Base-by-base conservation (phyloP, 1,140 invertebrate genomes). In the Neuroterus valhalla region DNA sequence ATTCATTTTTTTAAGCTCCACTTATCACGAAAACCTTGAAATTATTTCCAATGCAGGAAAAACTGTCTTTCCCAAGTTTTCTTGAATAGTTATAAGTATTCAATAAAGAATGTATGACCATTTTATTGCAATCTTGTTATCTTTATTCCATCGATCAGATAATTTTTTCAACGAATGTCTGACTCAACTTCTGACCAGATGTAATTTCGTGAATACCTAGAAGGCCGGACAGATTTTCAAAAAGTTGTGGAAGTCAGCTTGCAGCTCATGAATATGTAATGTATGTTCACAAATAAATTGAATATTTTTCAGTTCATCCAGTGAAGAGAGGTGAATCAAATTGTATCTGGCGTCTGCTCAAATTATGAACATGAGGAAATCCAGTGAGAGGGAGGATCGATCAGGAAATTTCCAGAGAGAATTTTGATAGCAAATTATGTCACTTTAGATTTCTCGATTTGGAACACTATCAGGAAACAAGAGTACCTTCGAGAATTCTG, bases 341-440 rank as follows among this genome's bases (percentile, higher is more conserved):
- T 84, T 79, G 78, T 70, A 75, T 75, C 71, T 77, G 76, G 81
- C 70, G 66, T 50, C 44, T 45, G 66, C 71, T 75, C 50, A 77
- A 52, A 79, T 79, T 79, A 72, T 67, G 55, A 81, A 81, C 68
- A 78, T 77, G 46, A 21, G 48, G 76, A 84, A 81, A 82, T 81
- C 81, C 75, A 78, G 78, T 78, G 81, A 67, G 81, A 83, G 68
- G 62, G 69, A 75, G 62, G 69, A 82, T 84, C 76, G 78, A 82
- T 82, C 78, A 69, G 70, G 8, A 70, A 52, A 75, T 72, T 72
- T 14, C 10, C 50, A 23, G 43, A 12, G 12, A 62, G 21, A 23
- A 31, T 62, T 62, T 50, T 72, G 76, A 78, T 78, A 71, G 67
- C 66, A 70, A n/a, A 52, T 69, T n/a, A 46, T 26, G 74, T 66